phyloP scores from a whole-genome alignment of 2,113 vertebrate species.

The Chloropsis hardwickii region DNA sequence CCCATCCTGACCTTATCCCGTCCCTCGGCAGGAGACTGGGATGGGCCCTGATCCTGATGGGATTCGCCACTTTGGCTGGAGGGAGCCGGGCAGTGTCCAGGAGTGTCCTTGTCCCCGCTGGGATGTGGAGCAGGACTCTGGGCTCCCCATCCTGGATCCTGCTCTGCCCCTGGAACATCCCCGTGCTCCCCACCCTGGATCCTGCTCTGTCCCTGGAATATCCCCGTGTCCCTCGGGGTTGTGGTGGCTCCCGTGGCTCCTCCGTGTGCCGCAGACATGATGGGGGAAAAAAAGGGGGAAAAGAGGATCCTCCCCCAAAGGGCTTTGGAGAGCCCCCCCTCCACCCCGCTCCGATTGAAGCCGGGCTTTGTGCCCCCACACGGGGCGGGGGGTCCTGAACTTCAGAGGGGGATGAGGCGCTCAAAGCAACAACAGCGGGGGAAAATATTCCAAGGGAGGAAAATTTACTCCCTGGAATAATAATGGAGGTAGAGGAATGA shows the following conservation, averaged over 20 bases:
- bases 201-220: not conserved
- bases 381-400: not conserved
- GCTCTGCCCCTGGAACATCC: not conserved
- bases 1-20: rapidly evolving
- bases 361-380: rapidly evolving
- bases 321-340: not conserved
- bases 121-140: not conserved
- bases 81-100: not conserved
- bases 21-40: rapidly evolving
- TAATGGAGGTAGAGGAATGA: not conserved
- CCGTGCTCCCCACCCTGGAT: rapidly evolving
- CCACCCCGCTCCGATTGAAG: not conserved
- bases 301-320: not conserved
- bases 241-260: rapidly evolving
- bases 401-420: not conserved
- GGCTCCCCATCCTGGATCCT: rapidly evolving
- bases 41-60: not conserved
- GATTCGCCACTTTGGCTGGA: rapidly evolving
- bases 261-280: rapidly evolving
- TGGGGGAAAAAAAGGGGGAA: too few species aligned
- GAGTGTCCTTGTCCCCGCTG: not conserved
- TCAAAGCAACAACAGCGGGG: not conserved
- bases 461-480: not conserved
- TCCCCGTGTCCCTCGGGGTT: rapidly evolving
- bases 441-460: not conserved